phyloP scores from a whole-genome alignment of 2,797 vertebrate genomes.

The Fratercula arctica region DNA sequence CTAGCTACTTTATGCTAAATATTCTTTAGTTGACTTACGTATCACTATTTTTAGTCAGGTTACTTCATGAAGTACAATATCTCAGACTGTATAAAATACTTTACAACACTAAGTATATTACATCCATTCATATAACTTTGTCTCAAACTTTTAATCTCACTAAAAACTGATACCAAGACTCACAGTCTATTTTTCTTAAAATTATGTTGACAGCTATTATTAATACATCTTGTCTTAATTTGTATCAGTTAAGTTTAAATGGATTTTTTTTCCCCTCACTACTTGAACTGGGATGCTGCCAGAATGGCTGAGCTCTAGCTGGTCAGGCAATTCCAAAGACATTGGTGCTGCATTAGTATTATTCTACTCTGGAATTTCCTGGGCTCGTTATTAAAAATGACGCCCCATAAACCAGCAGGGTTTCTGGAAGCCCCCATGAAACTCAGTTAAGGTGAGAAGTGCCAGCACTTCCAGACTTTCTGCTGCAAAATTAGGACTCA shows the following conservation, averaged over 20 bases:
- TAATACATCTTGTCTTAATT: slow-evolving; percentile 1
- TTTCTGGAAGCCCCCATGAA: slow-evolving; percentile 2
- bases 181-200: neutral
- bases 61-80: neutral
- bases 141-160: neutral
- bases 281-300: neutral
- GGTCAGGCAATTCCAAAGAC: neutral
- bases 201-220: neutral
- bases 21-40: neutral
- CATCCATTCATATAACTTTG: neutral
- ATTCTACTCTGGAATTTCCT: slow-evolving; percentile 24
- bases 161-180: neutral
- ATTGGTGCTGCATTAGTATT: neutral
- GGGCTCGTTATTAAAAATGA: slow-evolving; percentile 41
- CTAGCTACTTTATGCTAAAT: neutral
- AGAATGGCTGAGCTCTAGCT: neutral
- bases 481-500: neutral
- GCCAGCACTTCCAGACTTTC: neutral
- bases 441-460: neutral
- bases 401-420: neutral
- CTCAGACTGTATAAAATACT: neutral
- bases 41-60: neutral
- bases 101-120: neutral
- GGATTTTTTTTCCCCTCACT: neutral
- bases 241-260: neutral